Evolutionary conservation across 2,113 vertebrate species (phyloP).

Genomic region (Henicopernis longicauda): DNA sequence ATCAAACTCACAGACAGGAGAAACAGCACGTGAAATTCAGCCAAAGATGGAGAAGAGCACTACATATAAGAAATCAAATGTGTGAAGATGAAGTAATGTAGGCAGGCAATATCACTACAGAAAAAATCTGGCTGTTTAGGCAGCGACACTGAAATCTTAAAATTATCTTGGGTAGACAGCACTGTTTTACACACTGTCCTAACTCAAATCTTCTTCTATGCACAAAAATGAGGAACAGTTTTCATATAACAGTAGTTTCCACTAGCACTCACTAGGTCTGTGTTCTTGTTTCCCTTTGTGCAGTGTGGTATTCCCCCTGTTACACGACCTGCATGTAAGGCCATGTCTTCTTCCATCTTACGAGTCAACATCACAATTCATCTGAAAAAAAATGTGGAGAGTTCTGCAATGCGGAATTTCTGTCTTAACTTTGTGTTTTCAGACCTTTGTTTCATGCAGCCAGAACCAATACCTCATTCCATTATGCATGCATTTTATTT

Average conservation of each 20-base stretch:
- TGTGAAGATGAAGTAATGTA: not conserved
- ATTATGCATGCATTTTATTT: not conserved
- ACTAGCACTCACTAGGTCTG: not conserved
- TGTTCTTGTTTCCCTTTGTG: accelerated
- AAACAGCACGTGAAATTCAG: not conserved
- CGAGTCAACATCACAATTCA: accelerated
- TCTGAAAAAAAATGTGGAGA: not conserved
- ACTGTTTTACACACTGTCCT: not conserved
- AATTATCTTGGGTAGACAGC: not conserved
- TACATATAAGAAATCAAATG: not conserved
- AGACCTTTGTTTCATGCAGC: not conserved
- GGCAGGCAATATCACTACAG: not conserved
- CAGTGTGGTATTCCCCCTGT: not conserved
- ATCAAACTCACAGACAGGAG: not conserved
- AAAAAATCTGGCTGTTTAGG: not conserved
- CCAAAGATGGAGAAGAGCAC: not conserved
- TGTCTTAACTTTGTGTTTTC: not conserved
- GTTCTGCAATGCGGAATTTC: not conserved
- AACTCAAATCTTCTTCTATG: not conserved
- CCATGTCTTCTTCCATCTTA: not conserved
- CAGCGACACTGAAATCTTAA: not conserved
- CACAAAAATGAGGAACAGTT: not conserved
- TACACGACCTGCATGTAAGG: not conserved
- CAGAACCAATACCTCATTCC: not conserved
- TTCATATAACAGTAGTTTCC: not conserved